phyloP scores from a whole-genome alignment of 1,140 invertebrate genomes.

The Aculops lycopersici region DNA sequence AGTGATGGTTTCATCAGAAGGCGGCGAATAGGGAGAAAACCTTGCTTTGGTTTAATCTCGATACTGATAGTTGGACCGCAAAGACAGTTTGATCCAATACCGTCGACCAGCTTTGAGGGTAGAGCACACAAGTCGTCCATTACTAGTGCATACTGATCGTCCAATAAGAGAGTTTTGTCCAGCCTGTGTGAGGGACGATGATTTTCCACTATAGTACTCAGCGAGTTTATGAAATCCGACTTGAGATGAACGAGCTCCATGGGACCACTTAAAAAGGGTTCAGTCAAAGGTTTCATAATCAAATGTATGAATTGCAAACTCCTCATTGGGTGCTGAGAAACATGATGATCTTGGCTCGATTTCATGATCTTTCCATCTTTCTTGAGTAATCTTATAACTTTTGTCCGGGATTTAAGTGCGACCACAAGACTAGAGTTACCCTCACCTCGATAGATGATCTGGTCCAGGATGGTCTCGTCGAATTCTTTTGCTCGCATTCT shows the following conservation, averaged over 20 bases:
- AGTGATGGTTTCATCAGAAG: constrained; percentile 1
- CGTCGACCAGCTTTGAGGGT: constrained; percentile 1
- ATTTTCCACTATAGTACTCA: neutral
- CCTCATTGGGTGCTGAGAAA: neutral
- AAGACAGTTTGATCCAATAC: constrained; percentile 2
- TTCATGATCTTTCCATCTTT: neutral
- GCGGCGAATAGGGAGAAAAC: constrained; percentile 9
- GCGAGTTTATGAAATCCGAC: neutral
- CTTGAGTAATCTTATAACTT: neutral
- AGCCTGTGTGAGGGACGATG: constrained; percentile 4
- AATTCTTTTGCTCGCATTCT: too few relatives aligned
- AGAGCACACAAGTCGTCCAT: constrained; percentile 7
- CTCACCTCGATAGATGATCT: constrained; percentile 10
- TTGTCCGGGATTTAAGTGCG: constrained; percentile 4
- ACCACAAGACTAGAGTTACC: constrained; percentile 10
- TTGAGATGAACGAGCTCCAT: constrained; percentile 3
- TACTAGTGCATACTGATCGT: constrained; percentile 6
- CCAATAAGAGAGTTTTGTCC: constrained; percentile 4
- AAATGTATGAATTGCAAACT: neutral
- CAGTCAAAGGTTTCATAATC: neutral
- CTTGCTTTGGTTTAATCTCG: constrained; percentile 12
- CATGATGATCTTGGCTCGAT: neutral
- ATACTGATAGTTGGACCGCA: constrained; percentile 8
- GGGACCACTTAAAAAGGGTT: constrained; percentile 1
- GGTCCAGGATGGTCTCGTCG: neutral